phyloP scores from a whole-genome alignment of 2,888 invertebrate species.

The Xestia xanthographa region DNA sequence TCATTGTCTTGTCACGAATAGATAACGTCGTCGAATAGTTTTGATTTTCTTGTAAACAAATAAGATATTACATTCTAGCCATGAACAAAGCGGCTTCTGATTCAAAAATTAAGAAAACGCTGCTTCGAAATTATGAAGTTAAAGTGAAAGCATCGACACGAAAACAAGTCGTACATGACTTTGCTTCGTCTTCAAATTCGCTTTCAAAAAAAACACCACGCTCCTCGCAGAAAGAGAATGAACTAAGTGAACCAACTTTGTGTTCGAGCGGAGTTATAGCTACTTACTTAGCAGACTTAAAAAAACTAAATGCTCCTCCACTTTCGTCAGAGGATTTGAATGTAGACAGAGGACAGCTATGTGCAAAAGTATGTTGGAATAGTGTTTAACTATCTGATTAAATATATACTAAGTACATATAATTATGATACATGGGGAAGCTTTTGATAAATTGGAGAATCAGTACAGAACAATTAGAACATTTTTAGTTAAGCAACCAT shows the following conservation, averaged over 20 bases:
- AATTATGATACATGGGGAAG: neutral
- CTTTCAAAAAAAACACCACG: conserved; percentile 47
- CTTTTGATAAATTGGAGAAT: neutral
- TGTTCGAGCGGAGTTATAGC: conserved; percentile 85
- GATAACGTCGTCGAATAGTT: conserved; percentile 24
- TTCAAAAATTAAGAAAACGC: conserved; percentile 84
- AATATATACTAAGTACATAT: neutral
- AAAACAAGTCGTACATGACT: conserved; percentile 73
- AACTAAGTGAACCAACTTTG: conserved; percentile 78
- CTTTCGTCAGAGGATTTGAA: conserved; percentile 72
- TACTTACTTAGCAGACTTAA: conserved; percentile 80
- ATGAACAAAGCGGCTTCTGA: conserved; percentile 81
- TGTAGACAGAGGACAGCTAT: conserved; percentile 73
- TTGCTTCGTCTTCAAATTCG: conserved; percentile 69
- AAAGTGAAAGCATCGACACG: conserved; percentile 70
- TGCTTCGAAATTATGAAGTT: conserved; percentile 82
- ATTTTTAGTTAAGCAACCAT: neutral
- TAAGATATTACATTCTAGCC: conserved; percentile 32
- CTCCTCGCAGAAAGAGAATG: conserved; percentile 71
- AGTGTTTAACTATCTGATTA: neutral
- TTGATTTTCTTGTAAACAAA: conserved; percentile 64
- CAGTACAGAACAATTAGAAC: neutral
- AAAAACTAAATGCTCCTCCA: conserved; percentile 71
- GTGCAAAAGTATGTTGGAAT: conserved; percentile 76
- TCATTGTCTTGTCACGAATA: conserved; percentile 28